Percentiles rank a stretch among this genome's conserved stretches.
phyloP scores from a whole-genome alignment of 2,888 invertebrate genomes.

The Chorisops tibialis region DNA sequence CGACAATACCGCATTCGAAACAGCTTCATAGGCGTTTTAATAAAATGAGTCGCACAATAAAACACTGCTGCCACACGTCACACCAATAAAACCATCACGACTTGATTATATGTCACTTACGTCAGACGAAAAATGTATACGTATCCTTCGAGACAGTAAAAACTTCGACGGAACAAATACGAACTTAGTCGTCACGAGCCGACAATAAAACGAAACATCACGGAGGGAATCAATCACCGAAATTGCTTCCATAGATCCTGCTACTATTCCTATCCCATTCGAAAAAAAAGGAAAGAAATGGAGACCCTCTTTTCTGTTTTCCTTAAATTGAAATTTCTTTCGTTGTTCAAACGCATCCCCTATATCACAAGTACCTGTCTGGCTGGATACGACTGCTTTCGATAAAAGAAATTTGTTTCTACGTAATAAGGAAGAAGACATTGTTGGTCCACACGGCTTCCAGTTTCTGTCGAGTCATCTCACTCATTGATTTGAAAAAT shows the following conservation, averaged over 20 bases:
- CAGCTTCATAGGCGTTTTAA: too few relatives aligned
- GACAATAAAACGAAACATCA: constrained; percentile 25
- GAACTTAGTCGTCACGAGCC: constrained; percentile 18
- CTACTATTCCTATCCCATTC: not conserved
- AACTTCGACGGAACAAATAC: constrained; percentile 15
- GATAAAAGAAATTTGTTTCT: not conserved
- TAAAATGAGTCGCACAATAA: too few relatives aligned
- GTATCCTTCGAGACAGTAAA: not conserved
- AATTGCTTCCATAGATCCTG: constrained; percentile 20
- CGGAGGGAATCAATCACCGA: constrained; percentile 24
- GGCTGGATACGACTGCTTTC: too few relatives aligned
- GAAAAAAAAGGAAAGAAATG: not conserved
- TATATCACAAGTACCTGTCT: too few relatives aligned
- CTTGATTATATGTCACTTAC: constrained; percentile 5
- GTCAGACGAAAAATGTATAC: not conserved
- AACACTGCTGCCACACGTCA: too few relatives aligned
- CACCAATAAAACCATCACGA: constrained; percentile 17
- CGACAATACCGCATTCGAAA: too few relatives aligned
- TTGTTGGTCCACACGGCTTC: constrained; percentile 7
- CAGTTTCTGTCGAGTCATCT: constrained; percentile 17
- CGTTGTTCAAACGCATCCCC: not conserved
- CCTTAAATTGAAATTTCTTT: constrained; percentile 23
- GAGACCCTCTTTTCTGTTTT: constrained; percentile 2
- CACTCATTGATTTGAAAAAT: constrained; percentile 20
- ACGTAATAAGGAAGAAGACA: not conserved